Evolutionary conservation across 2,113 vertebrate genomes (phyloP).

Genomic region (Dicrurus megarhynchus): DNA sequence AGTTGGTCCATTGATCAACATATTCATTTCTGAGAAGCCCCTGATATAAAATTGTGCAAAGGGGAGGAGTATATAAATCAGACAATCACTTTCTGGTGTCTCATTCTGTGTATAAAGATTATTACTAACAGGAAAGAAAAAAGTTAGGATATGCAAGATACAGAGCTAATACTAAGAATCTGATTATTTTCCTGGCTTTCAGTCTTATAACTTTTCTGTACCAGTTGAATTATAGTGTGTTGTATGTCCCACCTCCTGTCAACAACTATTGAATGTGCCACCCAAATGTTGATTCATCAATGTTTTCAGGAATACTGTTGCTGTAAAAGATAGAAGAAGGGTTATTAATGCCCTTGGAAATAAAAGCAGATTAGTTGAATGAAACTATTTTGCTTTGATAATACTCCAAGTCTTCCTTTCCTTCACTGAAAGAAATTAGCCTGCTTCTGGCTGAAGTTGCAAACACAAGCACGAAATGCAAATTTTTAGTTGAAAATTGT

Average conservation of each 20-base stretch:
- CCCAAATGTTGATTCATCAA: background rate
- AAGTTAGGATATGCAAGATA: background rate
- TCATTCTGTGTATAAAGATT: background rate
- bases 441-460: background rate
- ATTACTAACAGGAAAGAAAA: background rate
- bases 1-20: background rate
- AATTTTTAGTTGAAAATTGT: background rate
- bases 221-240: background rate
- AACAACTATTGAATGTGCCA: background rate
- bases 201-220: constrained; percentile 3
- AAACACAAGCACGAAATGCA: background rate
- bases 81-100: background rate
- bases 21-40: background rate
- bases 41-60: background rate
- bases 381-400: background rate
- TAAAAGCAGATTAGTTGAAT: background rate
- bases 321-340: background rate
- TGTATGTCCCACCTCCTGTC: background rate
- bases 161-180: background rate
- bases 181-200: background rate
- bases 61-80: background rate
- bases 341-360: background rate
- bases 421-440: background rate
- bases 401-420: background rate
- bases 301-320: background rate